phyloP scores from a whole-genome alignment of 1,140 invertebrate genomes.

The Riptortus pedestris region DNA sequence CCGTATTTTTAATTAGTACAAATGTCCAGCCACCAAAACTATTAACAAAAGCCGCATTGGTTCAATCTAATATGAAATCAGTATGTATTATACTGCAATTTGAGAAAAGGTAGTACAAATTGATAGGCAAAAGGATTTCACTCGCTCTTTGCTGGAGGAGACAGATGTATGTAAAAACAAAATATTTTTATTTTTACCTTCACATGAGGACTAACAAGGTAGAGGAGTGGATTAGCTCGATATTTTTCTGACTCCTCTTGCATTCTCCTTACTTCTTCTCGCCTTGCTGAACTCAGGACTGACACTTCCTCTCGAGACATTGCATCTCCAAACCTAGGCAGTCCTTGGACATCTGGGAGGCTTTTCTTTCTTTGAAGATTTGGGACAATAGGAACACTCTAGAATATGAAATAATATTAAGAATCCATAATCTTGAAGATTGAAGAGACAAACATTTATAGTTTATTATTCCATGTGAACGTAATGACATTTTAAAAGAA shows the following conservation, averaged over 20 bases:
- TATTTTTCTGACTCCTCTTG: conserved; percentile 85
- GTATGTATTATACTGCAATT: no score
- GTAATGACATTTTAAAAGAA: no score
- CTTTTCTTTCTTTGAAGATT: conserved; percentile 83
- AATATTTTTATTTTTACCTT: conserved; percentile 55
- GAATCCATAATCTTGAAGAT: no score
- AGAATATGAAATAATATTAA: conserved; percentile 29
- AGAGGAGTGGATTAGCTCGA: conserved; percentile 84
- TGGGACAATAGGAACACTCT: conserved; percentile 57
- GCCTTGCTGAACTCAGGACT: conserved; percentile 76
- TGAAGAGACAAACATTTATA: no score
- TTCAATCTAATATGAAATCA: no score
- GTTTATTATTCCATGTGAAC: neutral
- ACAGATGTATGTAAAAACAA: no score
- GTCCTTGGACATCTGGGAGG: conserved; percentile 80
- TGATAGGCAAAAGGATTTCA: no score
- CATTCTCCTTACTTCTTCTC: conserved; percentile 85
- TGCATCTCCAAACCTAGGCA: conserved; percentile 60
- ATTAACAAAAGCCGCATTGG: no score
- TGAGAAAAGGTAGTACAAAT: no score
- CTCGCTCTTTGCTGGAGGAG: no score
- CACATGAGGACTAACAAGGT: conserved; percentile 89
- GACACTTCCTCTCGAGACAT: conserved; percentile 94
- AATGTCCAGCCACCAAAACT: no score
- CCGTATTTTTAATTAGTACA: no score